Evolutionary conservation across 2,888 invertebrate species (phyloP), one percentile per base, ranked within the genome.

Genomic region (Orthosia gothica): DNA sequence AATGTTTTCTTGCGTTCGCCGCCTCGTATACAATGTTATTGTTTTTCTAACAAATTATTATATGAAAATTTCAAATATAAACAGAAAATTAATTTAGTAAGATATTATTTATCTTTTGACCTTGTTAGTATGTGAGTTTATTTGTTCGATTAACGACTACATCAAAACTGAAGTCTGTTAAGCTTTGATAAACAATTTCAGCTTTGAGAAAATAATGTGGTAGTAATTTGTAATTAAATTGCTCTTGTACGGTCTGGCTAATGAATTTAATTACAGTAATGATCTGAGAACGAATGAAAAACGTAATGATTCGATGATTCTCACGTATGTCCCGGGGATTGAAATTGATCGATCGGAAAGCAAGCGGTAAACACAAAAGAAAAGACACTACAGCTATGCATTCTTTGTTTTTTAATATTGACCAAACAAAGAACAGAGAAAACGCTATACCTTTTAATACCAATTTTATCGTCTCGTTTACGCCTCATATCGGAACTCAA

Each of bases 21-120:
- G 71, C 79, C 65, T 79, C 69, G 54, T 71, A 84, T 86, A 85
- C 81, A 85, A 87, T 92, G 90, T 91, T 92, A 85, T 89, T 92
- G 91, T 92, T 92, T 89, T 90, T 87, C 81, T 79, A 89, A 83
- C 79, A 82, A 89, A 89, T 90, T 90, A 90, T 83, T 88, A 80
- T 79, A 85, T 80, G 84, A 87, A 87, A 89, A 89, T 90, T 86
- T 87, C 75, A 78, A 70, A 61, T 85, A 76, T 84, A 85, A 81
- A 82, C 79, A 76, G 68, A 76, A 87, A 77, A 85, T 89, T 90
- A 87, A 89, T 90, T 88, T 83, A 78, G 72, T 61, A 61, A 65
- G 58, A 73, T 12, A 40, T 77, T 71, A 70, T 77, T 77, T 59
- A 54, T 72, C 5, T 58, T 69, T 57, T 55, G 54, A 70, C 40